Conservation (phyloP, 2,888 invertebrate species). For the Syrista parreyssii region DNA sequence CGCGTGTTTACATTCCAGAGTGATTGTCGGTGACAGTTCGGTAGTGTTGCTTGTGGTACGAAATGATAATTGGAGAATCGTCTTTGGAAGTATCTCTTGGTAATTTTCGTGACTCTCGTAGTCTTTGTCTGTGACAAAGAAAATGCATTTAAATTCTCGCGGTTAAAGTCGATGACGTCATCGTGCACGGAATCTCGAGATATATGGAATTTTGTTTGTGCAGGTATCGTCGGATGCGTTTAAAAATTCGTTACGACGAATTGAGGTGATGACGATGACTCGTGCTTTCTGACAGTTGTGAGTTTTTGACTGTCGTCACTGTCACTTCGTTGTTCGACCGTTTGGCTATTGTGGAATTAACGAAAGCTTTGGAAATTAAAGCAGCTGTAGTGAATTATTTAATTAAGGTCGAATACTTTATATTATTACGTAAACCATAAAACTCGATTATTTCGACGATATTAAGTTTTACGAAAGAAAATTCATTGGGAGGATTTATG, state of each 20-base stretch:
- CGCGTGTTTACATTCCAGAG: neutral
- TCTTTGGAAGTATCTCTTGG: neutral
- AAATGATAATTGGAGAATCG: neutral
- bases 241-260: neutral
- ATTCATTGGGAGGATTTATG: neutral
- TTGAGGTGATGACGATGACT: neutral
- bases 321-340: neutral
- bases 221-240: neutral
- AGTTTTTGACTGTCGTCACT: neutral
- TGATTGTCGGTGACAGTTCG: neutral
- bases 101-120: neutral
- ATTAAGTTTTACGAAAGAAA: neutral
- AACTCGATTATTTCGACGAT: neutral
- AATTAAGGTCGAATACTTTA: no score
- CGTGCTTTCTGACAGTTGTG: neutral
- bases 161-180: neutral
- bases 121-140: neutral
- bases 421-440: no score
- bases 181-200: neutral
- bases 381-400: no score
- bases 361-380: no score
- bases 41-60: neutral
- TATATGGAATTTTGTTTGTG: neutral
- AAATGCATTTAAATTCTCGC: neutral
- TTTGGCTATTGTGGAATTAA: no score